These are phyloP conservation scores for Pterois miles DNA, from an alignment of 2,797 vertebrate species.

Conservation along the genomic window DNA sequence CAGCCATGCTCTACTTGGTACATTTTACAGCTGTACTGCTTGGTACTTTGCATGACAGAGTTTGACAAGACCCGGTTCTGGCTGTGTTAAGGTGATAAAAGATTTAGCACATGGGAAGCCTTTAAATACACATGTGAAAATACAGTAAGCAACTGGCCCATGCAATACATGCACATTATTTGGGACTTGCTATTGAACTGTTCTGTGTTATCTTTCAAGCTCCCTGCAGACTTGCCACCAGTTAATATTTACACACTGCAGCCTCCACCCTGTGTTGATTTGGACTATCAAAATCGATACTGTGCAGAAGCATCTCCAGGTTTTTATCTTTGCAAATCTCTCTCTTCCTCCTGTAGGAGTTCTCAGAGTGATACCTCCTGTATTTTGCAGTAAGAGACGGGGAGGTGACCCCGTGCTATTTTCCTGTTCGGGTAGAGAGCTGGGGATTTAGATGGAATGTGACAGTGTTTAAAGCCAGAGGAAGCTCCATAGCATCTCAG, in stretches of 20 bases:
- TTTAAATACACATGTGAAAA: neutral
- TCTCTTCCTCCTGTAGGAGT: slow-evolving; percentile 30
- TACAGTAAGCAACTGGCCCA: neutral
- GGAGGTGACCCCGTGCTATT: slow-evolving; percentile 63
- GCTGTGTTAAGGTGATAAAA: slow-evolving; percentile 8
- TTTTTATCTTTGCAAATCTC: slow-evolving; percentile 52
- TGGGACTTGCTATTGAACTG: neutral
- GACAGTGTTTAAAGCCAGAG: slow-evolving; percentile 68
- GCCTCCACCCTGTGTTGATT: slow-evolving; percentile 36
- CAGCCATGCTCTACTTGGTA: slow-evolving; percentile 41
- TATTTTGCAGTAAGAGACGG: slow-evolving; percentile 60
- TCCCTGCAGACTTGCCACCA: slow-evolving; percentile 21
- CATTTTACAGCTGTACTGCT: slow-evolving; percentile 40
- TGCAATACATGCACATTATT: neutral
- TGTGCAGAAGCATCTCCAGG: slow-evolving; percentile 30
- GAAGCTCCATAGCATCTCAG: slow-evolving; percentile 50
- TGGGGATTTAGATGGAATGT: slow-evolving; percentile 66
- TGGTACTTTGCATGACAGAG: slow-evolving; percentile 16
- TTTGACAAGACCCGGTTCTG: slow-evolving; percentile 23
- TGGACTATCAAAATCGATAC: slow-evolving; percentile 61
- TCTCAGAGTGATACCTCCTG: slow-evolving; percentile 51
- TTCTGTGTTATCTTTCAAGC: neutral
- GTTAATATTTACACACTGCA: slow-evolving; percentile 48
- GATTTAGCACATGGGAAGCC: neutral
- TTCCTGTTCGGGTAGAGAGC: slow-evolving; percentile 57